These are phyloP conservation scores for Sebastiscus tertius DNA, from an alignment of 2,797 vertebrate genomes.

Conservation along the genomic window DNA sequence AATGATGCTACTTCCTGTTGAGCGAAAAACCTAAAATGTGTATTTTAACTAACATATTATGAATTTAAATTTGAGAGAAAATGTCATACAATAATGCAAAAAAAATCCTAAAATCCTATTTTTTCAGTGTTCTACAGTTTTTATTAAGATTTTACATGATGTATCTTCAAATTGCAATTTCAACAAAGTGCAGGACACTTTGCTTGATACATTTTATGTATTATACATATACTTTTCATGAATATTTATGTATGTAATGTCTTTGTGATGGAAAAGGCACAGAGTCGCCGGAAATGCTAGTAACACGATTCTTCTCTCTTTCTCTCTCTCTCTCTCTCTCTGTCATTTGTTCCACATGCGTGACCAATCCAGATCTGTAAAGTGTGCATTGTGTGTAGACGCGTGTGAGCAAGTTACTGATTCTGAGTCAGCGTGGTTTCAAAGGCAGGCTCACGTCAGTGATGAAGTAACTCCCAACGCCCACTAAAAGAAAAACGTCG, in stretches of 20 bases:
- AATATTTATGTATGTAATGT: background rate
- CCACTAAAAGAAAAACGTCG: slow-evolving; percentile 23
- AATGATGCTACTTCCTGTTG: too few relatives aligned
- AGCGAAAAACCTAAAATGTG: background rate
- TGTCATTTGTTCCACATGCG: slow-evolving; percentile 24
- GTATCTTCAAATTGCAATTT: background rate
- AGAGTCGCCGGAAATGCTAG: background rate
- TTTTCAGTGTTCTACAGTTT: too few relatives aligned
- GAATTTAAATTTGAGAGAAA: background rate
- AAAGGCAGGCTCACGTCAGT: slow-evolving; percentile 12
- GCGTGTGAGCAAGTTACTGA: slow-evolving; percentile 45
- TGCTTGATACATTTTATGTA: background rate
- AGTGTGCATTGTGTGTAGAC: slow-evolving; percentile 19
- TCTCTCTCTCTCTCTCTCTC: background rate
- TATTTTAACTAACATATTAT: background rate
- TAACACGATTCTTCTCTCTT: background rate
- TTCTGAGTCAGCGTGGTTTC: slow-evolving; percentile 47
- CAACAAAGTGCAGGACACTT: background rate
- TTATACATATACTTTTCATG: background rate
- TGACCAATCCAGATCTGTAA: background rate
- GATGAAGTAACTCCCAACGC: slow-evolving; percentile 27
- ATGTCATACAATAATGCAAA: too few relatives aligned
- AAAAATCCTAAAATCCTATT: background rate
- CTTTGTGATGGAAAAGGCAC: background rate
- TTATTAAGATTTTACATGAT: background rate